Evolutionary conservation across 1,140 invertebrate species (phyloP).

Genomic region (Notospermus geniculatus): DNA sequence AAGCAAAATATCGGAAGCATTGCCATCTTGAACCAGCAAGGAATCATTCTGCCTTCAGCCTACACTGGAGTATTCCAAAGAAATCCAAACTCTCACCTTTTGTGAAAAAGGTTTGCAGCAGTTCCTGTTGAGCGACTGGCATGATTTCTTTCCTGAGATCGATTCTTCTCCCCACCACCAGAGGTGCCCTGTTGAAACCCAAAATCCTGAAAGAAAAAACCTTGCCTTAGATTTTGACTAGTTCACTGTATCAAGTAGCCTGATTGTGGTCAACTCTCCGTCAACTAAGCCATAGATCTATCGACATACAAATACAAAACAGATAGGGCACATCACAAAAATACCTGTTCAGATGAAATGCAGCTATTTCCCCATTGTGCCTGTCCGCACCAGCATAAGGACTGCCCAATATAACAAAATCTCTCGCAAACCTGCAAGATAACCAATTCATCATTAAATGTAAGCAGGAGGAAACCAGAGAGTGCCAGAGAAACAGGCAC

Average conservation of each 20-base stretch:
- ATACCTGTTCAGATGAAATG: constrained; percentile 80
- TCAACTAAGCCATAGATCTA: background rate
- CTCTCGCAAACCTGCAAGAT: constrained; percentile 66
- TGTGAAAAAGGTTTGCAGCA: constrained; percentile 52
- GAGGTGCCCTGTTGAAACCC: constrained; percentile 73
- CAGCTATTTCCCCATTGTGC: constrained; percentile 91
- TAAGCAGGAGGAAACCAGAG: too few species aligned
- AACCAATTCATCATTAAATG: background rate
- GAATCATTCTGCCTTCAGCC: background rate
- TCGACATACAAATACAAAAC: background rate
- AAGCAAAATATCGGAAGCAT: too few species aligned
- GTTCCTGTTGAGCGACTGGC: constrained; percentile 60
- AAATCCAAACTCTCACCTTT: constrained; percentile 31
- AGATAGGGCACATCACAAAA: too few species aligned
- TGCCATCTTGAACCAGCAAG: too few species aligned
- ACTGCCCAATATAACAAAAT: constrained; percentile 71
- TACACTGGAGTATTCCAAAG: too few species aligned
- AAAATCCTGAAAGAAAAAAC: constrained; percentile 61
- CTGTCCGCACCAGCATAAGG: constrained; percentile 87
- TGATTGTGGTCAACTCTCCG: background rate
- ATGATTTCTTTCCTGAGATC: constrained; percentile 73
- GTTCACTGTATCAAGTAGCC: background rate
- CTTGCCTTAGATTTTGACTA: background rate
- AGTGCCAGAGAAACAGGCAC: too few species aligned
- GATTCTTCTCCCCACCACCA: constrained; percentile 75